Conservation (phyloP, 2,888 invertebrate genomes). For the Brachyptera risi region DNA sequence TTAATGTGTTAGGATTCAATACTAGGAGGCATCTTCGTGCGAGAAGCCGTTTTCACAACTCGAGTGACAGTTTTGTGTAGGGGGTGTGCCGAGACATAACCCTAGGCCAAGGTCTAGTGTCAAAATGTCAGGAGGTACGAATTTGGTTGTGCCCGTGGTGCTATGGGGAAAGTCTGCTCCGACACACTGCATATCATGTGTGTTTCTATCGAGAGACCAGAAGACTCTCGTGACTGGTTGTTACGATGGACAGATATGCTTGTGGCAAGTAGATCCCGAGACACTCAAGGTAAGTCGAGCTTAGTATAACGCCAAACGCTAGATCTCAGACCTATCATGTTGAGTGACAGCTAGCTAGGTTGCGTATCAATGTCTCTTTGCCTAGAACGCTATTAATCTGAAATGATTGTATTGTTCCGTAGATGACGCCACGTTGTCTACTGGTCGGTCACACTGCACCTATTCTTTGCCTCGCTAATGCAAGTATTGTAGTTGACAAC, state of each 20-base stretch:
- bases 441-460: conserved; percentile 95
- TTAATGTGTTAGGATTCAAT: no score
- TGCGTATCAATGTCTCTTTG: background rate
- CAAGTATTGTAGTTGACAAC: conserved; percentile 67
- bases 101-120: no score
- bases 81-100: no score
- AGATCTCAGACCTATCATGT: no score
- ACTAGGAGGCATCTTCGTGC: no score
- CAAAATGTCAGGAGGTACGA: conserved; percentile 70
- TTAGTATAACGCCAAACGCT: no score
- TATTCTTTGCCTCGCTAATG: conserved; percentile 83
- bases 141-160: conserved; percentile 94
- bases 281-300: conserved; percentile 60
- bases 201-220: conserved; percentile 88
- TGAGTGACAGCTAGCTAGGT: no score
- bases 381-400: background rate
- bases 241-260: conserved; percentile 96
- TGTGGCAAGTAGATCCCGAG: conserved; percentile 87
- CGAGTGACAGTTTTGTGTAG: no score
- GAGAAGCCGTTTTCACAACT: no score
- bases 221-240: conserved; percentile 93
- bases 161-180: conserved; percentile 96
- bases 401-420: conserved; percentile 25
- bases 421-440: conserved; percentile 88
- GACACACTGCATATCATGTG: conserved; percentile 92